Base-by-base conservation (phyloP, 2,888 invertebrate genomes). In the Drosophila buzzatii region DNA sequence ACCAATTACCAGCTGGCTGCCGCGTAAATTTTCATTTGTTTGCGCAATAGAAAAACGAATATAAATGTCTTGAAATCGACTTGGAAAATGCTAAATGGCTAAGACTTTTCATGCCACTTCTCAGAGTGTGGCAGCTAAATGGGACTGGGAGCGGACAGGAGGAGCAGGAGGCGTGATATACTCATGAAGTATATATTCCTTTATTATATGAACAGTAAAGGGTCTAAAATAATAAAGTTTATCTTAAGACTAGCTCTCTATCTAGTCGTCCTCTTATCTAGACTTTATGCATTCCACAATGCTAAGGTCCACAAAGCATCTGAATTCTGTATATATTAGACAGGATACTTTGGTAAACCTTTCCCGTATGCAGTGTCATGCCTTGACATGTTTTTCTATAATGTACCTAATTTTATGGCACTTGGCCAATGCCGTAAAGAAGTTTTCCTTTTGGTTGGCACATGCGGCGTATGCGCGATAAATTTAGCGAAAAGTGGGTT, bases 1-100 rank as follows among this genome's bases (percentile, higher is more conserved):
- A 79, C 79, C 76, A 79, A 77, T 77, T 79, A 77, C 79, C 76
- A 65, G 75, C 55, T 73, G 69, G 64, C 55, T 58, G 47, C 12
- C 45, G 42, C 44, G 60, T 39, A 61, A 51, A 78, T 67, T 78
- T 63, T 73, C 59, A 60, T 76, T 52, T 75, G 60, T 60, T 62
- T 53, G 47, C 42, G 49, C 49, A 65, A 58, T 49, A 65, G 42
- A 72, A 65, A 59, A 59, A 44, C 61, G 79, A 65, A 76, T 76
- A 79, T 70, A 76, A 76, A 76, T 76, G 65, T 64, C 59, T 55
- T 52, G 60, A 53, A 65, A 70, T 63, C 61, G 64, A 60, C 65
- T 51, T 20, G 2, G 51, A 51, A 20, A 51, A 33, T 33, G 51
- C 14, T 18, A 14, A 51, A 51, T 35, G 33, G 18, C 51, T 14